Conservation (phyloP, 2,113 vertebrate genomes). For the Zosterops hypoxanthus region DNA sequence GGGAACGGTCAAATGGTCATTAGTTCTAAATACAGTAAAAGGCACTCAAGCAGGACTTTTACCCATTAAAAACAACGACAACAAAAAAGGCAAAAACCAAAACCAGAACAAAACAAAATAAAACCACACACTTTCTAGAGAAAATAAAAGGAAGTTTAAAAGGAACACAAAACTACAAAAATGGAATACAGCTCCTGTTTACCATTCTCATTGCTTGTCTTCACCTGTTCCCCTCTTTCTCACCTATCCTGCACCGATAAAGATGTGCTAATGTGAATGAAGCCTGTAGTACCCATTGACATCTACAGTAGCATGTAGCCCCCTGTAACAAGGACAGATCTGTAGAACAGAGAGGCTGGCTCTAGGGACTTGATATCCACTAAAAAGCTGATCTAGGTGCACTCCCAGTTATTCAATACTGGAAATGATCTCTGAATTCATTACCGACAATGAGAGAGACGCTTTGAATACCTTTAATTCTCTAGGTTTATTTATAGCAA, state of each 20-base stretch:
- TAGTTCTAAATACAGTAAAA: background rate
- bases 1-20: background rate
- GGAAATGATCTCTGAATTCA: background rate
- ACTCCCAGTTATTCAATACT: background rate
- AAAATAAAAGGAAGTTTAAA: background rate
- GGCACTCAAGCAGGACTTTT: background rate
- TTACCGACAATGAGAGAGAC: background rate
- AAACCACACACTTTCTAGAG: background rate
- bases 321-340: background rate
- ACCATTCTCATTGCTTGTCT: background rate
- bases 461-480: background rate
- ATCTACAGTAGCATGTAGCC: background rate
- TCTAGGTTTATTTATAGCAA: background rate
- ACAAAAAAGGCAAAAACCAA: background rate
- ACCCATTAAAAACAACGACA: background rate
- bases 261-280: background rate
- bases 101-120: background rate
- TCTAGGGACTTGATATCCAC: background rate
- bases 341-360: background rate
- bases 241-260: background rate
- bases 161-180: background rate
- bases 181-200: background rate
- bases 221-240: background rate
- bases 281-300: background rate
- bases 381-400: background rate